These are phyloP conservation scores for Oxyteleia sp. DNA, from an alignment of 2,888 invertebrate genomes.

Conservation along the genomic window DNA sequence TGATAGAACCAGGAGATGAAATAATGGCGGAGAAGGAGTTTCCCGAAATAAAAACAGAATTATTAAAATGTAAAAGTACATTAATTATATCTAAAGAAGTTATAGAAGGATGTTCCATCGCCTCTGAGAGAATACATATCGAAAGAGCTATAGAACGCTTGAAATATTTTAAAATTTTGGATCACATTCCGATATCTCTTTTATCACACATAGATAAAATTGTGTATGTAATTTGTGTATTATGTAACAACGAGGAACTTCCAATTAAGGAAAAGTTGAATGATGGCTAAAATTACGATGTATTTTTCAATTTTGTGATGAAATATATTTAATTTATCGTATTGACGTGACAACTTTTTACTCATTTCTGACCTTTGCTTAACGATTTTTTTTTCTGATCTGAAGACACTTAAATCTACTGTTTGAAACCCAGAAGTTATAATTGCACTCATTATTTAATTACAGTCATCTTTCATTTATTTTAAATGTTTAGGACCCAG, in stretches of 20 bases:
- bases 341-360: too few relatives aligned
- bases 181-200: constrained; percentile 18
- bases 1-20: constrained; percentile 71
- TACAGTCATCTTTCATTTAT: too few relatives aligned
- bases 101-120: constrained; percentile 61
- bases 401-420: too few relatives aligned
- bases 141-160: constrained; percentile 61
- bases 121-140: constrained; percentile 69
- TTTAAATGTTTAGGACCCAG: too few relatives aligned
- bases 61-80: constrained; percentile 42
- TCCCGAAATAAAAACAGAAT: constrained; percentile 4
- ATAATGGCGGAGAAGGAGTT: constrained; percentile 56
- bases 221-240: constrained; percentile 39
- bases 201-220: constrained; percentile 46
- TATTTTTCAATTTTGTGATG: neutral
- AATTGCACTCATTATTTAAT: too few relatives aligned
- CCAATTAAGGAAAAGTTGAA: neutral
- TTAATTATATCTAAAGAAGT: constrained; percentile 73
- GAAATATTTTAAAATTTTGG: constrained; percentile 61
- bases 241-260: constrained; percentile 47
- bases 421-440: too few relatives aligned
- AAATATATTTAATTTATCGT: neutral
- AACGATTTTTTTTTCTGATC: too few relatives aligned
- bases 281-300: too few relatives aligned
- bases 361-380: too few relatives aligned